Evolutionary conservation across 2,113 vertebrate genomes (phyloP), one percentile per base, ranked within the genome.

Genomic region (Camelus dromedarius): DNA sequence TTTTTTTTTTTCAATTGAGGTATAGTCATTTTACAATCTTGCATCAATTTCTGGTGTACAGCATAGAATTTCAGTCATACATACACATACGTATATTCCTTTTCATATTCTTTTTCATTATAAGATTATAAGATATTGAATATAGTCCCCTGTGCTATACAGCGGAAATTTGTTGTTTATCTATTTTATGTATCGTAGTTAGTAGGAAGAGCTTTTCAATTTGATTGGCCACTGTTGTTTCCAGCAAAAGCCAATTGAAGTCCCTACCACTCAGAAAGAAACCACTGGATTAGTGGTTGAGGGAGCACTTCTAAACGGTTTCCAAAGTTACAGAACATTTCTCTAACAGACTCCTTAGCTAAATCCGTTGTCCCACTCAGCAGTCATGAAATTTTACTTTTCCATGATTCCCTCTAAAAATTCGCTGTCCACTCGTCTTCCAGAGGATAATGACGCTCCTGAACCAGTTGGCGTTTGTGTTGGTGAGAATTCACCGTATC

Each of bases 341-440:
- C 38, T 81, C 24, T 60, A 52, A 66, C 16, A 94, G 77, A 89
- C 7, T 60, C 4, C 13, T 76, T 80, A 87, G 52, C 50, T 77
- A 50, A 89, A 48, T 24, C 32, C 16, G 48, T 93, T 89, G n/a
- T 94, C 38, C 30, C 15, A 56, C 35, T 50, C 60, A 80, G 11
- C 64, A 88, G 1, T 80, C 69, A 54, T 88, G 60, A 86, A 93
- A 70, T 54, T 92, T 96, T 70, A 66, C 30, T 92, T 97, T 90
- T 92, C 24, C 42, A 6, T 89, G 56, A 67, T 80, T 87, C 28
- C n/a, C 76, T 85, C 22, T 84, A 81, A 96, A 97, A 94, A 66
- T 66, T 79, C 42, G 22, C 62, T 86, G 32, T 50, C 28, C 88
- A 20, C 19, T 87, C 5, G 35, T 96, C 20, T 94, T 95, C 54